Conservation (phyloP, 1,140 invertebrate genomes). For the Luehdorfia chinensis region DNA sequence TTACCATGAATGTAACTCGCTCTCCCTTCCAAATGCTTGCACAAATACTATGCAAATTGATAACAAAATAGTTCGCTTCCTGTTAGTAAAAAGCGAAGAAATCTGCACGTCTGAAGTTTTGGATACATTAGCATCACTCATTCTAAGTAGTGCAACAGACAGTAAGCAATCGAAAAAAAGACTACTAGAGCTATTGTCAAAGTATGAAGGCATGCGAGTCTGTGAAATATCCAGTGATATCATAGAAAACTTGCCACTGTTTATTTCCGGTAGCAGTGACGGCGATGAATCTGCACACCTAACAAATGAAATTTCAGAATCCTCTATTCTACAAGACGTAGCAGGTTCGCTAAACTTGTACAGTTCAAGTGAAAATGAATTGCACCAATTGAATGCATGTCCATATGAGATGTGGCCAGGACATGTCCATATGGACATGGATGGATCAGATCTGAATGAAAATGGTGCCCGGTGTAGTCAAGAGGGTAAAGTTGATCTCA, state of each 20-base stretch:
- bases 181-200: conserved; percentile 54
- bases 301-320: conserved; percentile 46
- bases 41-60: conserved; percentile 48
- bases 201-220: conserved; percentile 63
- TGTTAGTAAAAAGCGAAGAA: conserved; percentile 59
- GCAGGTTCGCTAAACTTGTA: conserved; percentile 65
- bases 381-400: conserved; percentile 58
- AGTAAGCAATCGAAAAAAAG: conserved; percentile 45
- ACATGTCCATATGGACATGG: conserved; percentile 58
- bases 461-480: conserved; percentile 52
- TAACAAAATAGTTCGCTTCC: conserved; percentile 68
- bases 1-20: conserved; percentile 38
- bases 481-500: conserved; percentile 68
- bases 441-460: conserved; percentile 42
- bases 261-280: conserved; percentile 35
- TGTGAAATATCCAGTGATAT: conserved; percentile 66
- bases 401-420: conserved; percentile 65
- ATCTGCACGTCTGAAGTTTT: conserved; percentile 61
- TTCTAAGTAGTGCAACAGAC: conserved; percentile 39
- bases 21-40: conserved; percentile 30
- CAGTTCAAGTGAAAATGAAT: conserved; percentile 54
- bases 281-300: conserved; percentile 40
- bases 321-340: conserved; percentile 61
- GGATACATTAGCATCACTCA: conserved; percentile 50
- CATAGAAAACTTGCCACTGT: conserved; percentile 56